Evolutionary conservation across 2,888 invertebrate species (phyloP).

Genomic region (Octodonta nipae): DNA sequence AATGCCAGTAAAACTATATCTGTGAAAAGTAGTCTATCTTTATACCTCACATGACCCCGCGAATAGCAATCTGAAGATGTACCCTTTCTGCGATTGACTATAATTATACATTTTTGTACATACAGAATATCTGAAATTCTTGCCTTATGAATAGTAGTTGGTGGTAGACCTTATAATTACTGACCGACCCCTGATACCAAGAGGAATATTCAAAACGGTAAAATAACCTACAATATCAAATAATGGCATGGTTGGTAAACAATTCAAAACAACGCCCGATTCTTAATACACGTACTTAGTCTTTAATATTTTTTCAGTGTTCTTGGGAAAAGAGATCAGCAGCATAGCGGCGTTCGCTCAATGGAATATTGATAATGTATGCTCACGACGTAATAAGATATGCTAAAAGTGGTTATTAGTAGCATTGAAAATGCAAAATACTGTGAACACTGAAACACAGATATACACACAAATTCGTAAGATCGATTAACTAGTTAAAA

Average conservation of each 20-base stretch:
- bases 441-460: constrained; percentile 4
- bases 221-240: constrained; percentile 1
- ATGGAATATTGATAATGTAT: constrained; percentile 9
- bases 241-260: too few relatives aligned
- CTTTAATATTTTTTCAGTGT: not conserved
- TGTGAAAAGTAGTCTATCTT: too few relatives aligned
- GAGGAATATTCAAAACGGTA: not conserved
- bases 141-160: too few relatives aligned
- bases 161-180: too few relatives aligned
- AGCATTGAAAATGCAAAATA: constrained; percentile 11
- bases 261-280: not conserved
- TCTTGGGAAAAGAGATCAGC: constrained; percentile 11
- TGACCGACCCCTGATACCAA: too few relatives aligned
- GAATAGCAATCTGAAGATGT: too few relatives aligned
- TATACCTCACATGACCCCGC: too few relatives aligned
- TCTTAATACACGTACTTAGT: not conserved
- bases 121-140: too few relatives aligned
- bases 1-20: too few relatives aligned
- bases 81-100: too few relatives aligned
- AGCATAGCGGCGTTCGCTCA: too few relatives aligned
- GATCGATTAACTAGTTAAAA: constrained; percentile 8
- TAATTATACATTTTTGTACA: too few relatives aligned
- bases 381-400: constrained; percentile 8
- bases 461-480: constrained; percentile 11
- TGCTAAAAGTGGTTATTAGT: constrained; percentile 11